Evolutionary conservation across 2,113 vertebrate genomes (phyloP).

Genomic region (Dipodomys ordii): DNA sequence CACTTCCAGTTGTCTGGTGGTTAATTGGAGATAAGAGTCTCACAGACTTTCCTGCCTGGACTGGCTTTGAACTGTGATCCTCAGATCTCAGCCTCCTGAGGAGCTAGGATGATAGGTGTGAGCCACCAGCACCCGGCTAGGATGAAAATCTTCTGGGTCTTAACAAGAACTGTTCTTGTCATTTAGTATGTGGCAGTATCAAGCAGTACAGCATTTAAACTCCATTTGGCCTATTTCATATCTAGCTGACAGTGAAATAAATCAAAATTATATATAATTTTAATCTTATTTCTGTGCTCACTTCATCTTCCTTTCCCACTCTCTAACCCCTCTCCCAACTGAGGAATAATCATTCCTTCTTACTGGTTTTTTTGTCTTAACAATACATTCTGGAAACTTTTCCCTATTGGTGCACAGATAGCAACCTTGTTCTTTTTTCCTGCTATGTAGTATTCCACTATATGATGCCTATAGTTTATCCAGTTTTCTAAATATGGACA

Average conservation of each 20-base stretch:
- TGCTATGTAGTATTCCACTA: background rate
- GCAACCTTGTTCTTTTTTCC: background rate
- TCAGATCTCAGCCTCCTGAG: too few species aligned
- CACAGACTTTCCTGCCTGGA: too few species aligned
- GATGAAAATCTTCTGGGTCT: background rate
- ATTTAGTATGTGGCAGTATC: conserved; percentile 10
- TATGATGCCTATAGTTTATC: fast-evolving
- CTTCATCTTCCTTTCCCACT: background rate
- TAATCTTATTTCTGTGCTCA: too few species aligned
- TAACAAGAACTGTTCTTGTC: background rate
- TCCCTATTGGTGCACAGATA: background rate
- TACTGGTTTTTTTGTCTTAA: background rate
- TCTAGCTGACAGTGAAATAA: background rate
- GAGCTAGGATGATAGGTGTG: too few species aligned
- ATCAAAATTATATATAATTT: background rate
- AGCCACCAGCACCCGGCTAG: too few species aligned
- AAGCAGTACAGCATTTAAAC: background rate
- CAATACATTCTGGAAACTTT: background rate
- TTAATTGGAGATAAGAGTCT: too few species aligned
- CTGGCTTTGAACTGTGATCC: too few species aligned
- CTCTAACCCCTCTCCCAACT: background rate
- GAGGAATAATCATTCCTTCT: background rate
- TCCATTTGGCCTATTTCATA: background rate
- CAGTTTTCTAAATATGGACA: background rate
- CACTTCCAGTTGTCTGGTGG: too few species aligned